Evolutionary conservation across 1,140 invertebrate species (phyloP).

Genomic region (Brachionus paranguensis): DNA sequence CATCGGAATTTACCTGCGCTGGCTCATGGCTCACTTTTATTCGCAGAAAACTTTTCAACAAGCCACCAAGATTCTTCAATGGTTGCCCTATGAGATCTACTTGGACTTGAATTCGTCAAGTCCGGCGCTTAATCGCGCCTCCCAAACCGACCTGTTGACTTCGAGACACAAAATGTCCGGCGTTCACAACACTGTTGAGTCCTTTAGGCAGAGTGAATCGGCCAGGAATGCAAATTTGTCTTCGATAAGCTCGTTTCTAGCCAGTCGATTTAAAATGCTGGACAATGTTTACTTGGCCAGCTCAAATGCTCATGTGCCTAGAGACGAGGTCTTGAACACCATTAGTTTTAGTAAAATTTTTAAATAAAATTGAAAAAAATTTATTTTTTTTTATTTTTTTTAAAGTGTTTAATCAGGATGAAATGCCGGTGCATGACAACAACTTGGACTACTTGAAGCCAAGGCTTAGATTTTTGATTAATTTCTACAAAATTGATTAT

Average conservation of each 20-base stretch:
- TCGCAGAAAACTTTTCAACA: slow-evolving; percentile 51
- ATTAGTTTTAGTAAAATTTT: slow-evolving; percentile 2
- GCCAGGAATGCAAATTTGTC: not conserved
- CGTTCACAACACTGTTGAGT: not conserved
- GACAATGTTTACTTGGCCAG: slow-evolving; percentile 21
- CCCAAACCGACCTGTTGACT: not conserved
- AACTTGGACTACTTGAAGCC: slow-evolving; percentile 47
- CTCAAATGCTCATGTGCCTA: slow-evolving; percentile 16
- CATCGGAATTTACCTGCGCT: slow-evolving; percentile 51
- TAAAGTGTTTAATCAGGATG: slow-evolving; percentile 33
- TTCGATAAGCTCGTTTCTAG: not conserved
- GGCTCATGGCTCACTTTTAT: slow-evolving; percentile 51
- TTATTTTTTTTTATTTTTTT: not conserved
- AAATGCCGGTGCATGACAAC: slow-evolving; percentile 48
- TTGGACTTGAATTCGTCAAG: slow-evolving; percentile 11
- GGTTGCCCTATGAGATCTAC: slow-evolving; percentile 3
- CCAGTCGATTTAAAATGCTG: not conserved
- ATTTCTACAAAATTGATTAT: slow-evolving; percentile 51
- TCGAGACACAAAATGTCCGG: not conserved
- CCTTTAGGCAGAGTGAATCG: not conserved
- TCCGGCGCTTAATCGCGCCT: not conserved
- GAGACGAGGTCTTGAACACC: slow-evolving; percentile 25
- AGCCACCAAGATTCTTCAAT: slow-evolving; percentile 47
- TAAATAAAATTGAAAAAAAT: not conserved
- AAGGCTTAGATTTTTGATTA: slow-evolving; percentile 49